Percentiles rank a stretch among this genome's conserved stretches.
phyloP scores from a whole-genome alignment of 2,888 invertebrate species.

The Hedychridium roseum region DNA sequence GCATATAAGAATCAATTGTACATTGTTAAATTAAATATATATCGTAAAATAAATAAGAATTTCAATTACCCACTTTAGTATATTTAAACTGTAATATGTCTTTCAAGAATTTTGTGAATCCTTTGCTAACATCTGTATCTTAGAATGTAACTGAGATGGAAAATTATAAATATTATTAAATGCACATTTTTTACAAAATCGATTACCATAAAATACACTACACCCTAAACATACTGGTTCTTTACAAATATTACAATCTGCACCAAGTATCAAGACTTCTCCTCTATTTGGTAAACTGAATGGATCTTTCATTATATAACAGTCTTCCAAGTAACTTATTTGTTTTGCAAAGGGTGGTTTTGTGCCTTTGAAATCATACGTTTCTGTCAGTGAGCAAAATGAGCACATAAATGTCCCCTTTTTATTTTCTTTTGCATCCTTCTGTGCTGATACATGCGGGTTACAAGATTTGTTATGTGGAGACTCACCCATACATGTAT shows the following conservation, averaged over 20 bases:
- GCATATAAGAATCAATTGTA: not conserved
- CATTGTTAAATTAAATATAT: not conserved
- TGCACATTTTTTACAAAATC: conserved; percentile 79
- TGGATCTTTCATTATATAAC: conserved; percentile 86
- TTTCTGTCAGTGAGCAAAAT: conserved; percentile 73
- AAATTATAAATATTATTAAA: conserved; percentile 68
- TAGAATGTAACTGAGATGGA: conserved; percentile 74
- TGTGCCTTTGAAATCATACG: conserved; percentile 79
- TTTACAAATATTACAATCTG: conserved; percentile 76
- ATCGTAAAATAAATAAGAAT: no score
- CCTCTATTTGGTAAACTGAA: conserved; percentile 78
- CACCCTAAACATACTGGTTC: conserved; percentile 80
- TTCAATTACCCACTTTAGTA: not conserved
- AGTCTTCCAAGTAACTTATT: conserved; percentile 74
- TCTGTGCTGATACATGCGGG: not conserved
- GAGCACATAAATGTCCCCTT: conserved; percentile 71
- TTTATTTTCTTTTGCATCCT: conserved; percentile 26
- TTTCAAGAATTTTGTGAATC: conserved; percentile 22
- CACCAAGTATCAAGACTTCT: conserved; percentile 81
- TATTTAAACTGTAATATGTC: not conserved
- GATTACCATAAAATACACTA: conserved; percentile 80
- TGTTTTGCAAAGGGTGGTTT: conserved; percentile 78
- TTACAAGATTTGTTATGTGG: not conserved
- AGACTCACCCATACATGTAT: conserved; percentile 20
- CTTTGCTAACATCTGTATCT: conserved; percentile 65